A percentile compares a stretch with the other conserved stretches of the same genome.
These are phyloP conservation scores for Meteorus cinctellus DNA, from an alignment of 2,888 invertebrate genomes.

Conservation along the genomic window DNA sequence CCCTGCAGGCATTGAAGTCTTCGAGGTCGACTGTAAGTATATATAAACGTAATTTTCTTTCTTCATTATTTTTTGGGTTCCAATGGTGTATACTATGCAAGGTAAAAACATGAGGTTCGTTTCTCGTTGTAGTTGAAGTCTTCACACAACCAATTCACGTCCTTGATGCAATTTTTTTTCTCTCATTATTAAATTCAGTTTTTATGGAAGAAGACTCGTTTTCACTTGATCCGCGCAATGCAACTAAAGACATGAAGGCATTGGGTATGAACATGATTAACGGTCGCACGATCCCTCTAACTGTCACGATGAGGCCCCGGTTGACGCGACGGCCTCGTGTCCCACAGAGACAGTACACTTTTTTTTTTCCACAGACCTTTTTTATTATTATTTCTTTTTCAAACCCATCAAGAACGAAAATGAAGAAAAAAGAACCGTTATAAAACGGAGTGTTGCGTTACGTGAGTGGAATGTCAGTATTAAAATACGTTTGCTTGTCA, in stretches of 20 bases:
- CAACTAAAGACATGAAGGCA: conserved; percentile 14
- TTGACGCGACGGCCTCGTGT: conserved; percentile 56
- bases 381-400: conserved; percentile 45
- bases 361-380: neutral
- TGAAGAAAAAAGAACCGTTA: conserved; percentile 66
- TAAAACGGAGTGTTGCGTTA: conserved; percentile 62
- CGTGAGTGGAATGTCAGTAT: conserved; percentile 61
- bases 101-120: conserved; percentile 22
- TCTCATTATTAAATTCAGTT: neutral
- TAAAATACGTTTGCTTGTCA: neutral
- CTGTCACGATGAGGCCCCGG: conserved; percentile 45
- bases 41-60: neutral
- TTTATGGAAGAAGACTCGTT: conserved; percentile 25
- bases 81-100: conserved; percentile 20
- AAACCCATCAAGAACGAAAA: conserved; percentile 53
- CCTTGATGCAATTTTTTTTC: neutral
- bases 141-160: neutral
- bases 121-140: neutral
- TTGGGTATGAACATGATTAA: conserved; percentile 41
- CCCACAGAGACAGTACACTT: conserved; percentile 56
- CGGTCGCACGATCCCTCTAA: conserved; percentile 43
- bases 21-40: neutral
- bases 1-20: conserved; percentile 14
- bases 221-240: conserved; percentile 32
- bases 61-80: neutral